These are phyloP conservation scores for Tangachromis dhanisi DNA, from an alignment of 2,113 vertebrate genomes.

Conservation along the genomic window DNA sequence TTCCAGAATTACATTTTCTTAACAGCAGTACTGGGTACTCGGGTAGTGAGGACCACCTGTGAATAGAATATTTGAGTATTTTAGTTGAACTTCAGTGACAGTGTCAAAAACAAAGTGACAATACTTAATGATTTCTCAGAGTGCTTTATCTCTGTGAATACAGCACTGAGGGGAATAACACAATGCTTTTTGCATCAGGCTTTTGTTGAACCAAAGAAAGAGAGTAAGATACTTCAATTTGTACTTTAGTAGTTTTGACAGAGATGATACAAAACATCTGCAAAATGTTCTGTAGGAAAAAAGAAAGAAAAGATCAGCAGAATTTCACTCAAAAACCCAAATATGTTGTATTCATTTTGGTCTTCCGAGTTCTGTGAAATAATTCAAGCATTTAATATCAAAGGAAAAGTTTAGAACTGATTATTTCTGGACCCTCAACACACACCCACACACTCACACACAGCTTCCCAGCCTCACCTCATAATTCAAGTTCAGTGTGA, in stretches of 20 bases:
- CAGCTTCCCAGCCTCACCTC: background rate
- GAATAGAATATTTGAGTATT: background rate
- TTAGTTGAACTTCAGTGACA: background rate
- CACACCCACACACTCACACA: background rate
- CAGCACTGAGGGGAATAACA: background rate
- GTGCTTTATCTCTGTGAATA: background rate
- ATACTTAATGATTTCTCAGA: background rate
- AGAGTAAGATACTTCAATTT: background rate
- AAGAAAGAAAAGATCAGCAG: background rate
- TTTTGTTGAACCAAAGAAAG: background rate
- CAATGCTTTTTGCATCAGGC: background rate
- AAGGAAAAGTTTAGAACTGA: background rate
- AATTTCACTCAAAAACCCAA: fast-evolving
- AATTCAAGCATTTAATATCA: background rate
- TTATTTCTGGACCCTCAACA: background rate
- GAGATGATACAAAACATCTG: background rate
- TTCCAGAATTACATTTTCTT: background rate
- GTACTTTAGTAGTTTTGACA: background rate
- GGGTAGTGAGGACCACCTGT: background rate
- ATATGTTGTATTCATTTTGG: background rate
- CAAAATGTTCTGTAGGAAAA: background rate
- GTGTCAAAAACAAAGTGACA: background rate
- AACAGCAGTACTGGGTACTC: background rate
- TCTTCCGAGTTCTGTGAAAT: background rate
- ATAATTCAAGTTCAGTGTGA: background rate